phyloP scores from a whole-genome alignment of 2,113 vertebrate species.

The Macrotus californicus region DNA sequence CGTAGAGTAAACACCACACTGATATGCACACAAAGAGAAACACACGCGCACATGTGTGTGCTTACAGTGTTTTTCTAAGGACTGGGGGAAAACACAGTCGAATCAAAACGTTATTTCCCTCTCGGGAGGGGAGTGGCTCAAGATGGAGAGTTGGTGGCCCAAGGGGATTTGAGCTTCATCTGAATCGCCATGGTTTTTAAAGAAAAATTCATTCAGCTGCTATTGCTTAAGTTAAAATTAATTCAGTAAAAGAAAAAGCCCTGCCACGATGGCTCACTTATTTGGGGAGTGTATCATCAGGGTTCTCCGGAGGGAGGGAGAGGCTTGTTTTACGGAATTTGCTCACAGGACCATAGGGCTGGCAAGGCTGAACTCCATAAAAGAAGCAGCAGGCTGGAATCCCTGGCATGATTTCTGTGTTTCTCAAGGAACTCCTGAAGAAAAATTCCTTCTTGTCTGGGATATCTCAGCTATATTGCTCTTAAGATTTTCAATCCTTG shows the following conservation, averaged over 20 bases:
- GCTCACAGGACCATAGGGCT: background rate
- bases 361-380: background rate
- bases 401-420: background rate
- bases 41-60: background rate
- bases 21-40: background rate
- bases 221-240: background rate
- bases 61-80: background rate
- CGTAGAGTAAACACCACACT: background rate
- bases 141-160: background rate
- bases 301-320: background rate
- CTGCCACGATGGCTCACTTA: too few relatives aligned
- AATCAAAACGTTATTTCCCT: background rate
- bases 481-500: background rate
- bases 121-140: background rate
- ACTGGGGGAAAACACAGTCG: background rate
- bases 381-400: background rate
- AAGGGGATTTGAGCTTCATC: background rate
- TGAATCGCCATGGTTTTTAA: background rate
- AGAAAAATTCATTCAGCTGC: background rate
- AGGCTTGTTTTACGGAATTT: background rate
- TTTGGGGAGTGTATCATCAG: too few relatives aligned
- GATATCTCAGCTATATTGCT: background rate
- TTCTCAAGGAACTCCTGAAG: background rate
- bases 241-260: background rate
- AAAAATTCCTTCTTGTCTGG: background rate